Evolutionary conservation across 2,888 invertebrate species (phyloP), one percentile per base, ranked within the genome.

Genomic region (Orchestes rusci): DNA sequence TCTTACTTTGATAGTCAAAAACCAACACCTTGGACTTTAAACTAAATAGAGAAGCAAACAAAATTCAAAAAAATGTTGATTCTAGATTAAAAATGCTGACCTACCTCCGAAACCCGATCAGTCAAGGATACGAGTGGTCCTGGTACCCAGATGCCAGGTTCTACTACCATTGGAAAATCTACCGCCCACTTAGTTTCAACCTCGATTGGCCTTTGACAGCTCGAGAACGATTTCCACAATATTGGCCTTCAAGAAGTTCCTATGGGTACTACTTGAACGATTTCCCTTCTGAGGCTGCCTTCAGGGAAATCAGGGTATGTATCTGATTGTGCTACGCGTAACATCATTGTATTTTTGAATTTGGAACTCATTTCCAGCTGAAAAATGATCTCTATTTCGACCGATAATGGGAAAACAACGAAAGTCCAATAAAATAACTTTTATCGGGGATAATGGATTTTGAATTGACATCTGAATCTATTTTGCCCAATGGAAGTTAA

Each of bases 81-180:
- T n/a, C n/a, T n/a, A n/a, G n/a, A n/a, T n/a, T n/a, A 37, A 53
- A 56, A 39, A 59, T 56, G 57, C 55, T 59, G 34, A 59, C 56
- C n/a, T 59, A 59, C 34, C 41, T 58, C 38, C 50, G 59, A 48
- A 59, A 59, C 40, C 58, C 58, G 19, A 58, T 59, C 17, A 48
- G 48, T 2, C 43, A 49, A 17, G 58, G 58, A 4, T 54, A 47
- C 37, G 59, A 59, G 53, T 59, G 57, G 43, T 59, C 59, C 2
- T 56, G 55, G 35, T 58, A 56, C 55, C 59, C 59, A 0, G 59
- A 59, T 34, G 58, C 59, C 44, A 55, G 53, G 41, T 59, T 59
- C 36, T 56, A 51, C 42, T 59, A 58, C 49, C 59, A 59, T 50
- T 59, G 58, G 44, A 58, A 55, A 47, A 59, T 59, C 20, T 59